Evolutionary conservation across 2,888 invertebrate genomes (phyloP).

Genomic region (Vandiemenella viatica): DNA sequence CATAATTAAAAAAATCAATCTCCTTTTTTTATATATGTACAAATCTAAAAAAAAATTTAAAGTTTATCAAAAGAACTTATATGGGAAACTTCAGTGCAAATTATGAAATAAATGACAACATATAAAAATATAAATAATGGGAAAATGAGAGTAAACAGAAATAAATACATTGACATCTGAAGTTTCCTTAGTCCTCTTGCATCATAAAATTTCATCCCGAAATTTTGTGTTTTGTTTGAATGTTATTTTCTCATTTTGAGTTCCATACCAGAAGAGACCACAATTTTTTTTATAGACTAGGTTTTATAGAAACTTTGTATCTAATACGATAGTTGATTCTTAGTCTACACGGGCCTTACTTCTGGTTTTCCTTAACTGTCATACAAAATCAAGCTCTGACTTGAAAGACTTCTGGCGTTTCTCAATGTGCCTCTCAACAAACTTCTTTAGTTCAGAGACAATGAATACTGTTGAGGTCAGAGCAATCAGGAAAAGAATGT

Average conservation of each 20-base stretch:
- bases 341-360: conserved; percentile 16
- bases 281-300: conserved; percentile 6
- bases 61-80: no score
- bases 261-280: conserved; percentile 14
- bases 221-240: no score
- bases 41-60: no score
- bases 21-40: no score
- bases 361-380: conserved; percentile 32
- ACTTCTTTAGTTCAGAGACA: conserved; percentile 83
- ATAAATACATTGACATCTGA: no score
- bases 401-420: conserved; percentile 30
- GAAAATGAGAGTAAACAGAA: no score
- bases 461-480: conserved; percentile 94
- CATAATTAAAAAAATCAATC: no score
- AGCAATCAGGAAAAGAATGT: conserved; percentile 76
- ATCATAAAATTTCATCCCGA: no score
- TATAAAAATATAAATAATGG: no score
- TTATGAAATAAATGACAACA: no score
- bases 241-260: conserved; percentile 3
- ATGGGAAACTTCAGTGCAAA: no score
- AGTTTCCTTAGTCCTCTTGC: no score
- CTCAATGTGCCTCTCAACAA: conserved; percentile 59
- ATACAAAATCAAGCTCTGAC: conserved; percentile 55
- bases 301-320: neutral
- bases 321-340: conserved; percentile 3